Base-by-base conservation (phyloP, 1,140 invertebrate species). In the Drosophila takahashii region DNA sequence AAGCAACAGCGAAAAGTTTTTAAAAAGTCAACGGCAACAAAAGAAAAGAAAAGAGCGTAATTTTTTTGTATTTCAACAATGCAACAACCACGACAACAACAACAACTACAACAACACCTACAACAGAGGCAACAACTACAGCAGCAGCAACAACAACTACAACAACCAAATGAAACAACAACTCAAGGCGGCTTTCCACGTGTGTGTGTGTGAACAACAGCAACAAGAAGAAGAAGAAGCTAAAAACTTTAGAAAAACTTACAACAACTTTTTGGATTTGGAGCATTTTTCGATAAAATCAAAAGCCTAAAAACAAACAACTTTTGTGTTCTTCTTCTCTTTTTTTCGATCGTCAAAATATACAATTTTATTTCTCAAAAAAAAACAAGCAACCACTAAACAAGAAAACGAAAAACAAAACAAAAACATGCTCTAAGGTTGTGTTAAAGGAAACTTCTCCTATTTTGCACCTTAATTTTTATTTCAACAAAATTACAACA, bases 171-270 rank as follows among this genome's bases (percentile, higher is more conserved):
- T 59, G 22, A 26, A 18, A 65, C 58, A 61, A 48, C 57, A 70
- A 67, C 36, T 47, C 53, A 64, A 48, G 47, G 56, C 69, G 47
- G 59, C 71, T 66, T 72, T 73, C 58, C 61, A 44, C 77, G 57
- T 79, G 78, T 79, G 78, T 81, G 78, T 81, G 78, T 81, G 78
- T 79, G 60, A 80, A 74, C 72, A 89, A 45, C 61, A 78, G 45
- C 59, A 71, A 66, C 48, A 78, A 66, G 50, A 64, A 59, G 48
- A 62, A 58, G 57, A 18, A 37, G 26, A 45, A 15, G 50, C 11
- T 22, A 75, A 41, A 18, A 61, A 61, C 58, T 70, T 58, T 61
- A 53, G 47, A 48, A 66, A 58, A 73, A 79, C 60, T 76, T 66
- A 42, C 71, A 74, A 76, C 44, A 76, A 76, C 58, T 48, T 74